Percentiles rank a stretch among this genome's conserved stretches.
These are phyloP conservation scores for Trisateles emortualis DNA, from an alignment of 2,888 invertebrate species.

Conservation along the genomic window DNA sequence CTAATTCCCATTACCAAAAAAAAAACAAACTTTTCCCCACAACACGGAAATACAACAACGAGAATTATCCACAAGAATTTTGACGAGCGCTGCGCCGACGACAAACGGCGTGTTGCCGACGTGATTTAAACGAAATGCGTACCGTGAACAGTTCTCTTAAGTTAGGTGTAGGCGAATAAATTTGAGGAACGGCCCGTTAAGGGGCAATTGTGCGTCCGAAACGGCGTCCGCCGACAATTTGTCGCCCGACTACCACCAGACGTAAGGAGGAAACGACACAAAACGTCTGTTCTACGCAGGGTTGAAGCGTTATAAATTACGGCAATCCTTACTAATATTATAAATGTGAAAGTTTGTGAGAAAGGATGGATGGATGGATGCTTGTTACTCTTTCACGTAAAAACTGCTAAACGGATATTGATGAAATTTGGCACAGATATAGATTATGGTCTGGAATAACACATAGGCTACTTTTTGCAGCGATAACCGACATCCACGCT, in stretches of 20 bases:
- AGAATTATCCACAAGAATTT: slow-evolving; percentile 43
- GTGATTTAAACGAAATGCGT: slow-evolving; percentile 48
- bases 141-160: slow-evolving; percentile 48
- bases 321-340: no score
- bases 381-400: no score
- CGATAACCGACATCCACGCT: no score
- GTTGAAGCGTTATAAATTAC: no score
- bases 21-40: slow-evolving; percentile 5
- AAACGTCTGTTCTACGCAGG: slow-evolving; percentile 34
- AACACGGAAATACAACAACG: slow-evolving; percentile 42
- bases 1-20: slow-evolving; percentile 9
- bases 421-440: no score
- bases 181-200: slow-evolving; percentile 56
- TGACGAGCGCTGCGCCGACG: slow-evolving; percentile 41
- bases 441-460: no score
- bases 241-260: slow-evolving; percentile 43
- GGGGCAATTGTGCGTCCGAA: slow-evolving; percentile 59
- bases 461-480: no score
- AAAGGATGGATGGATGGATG: no score
- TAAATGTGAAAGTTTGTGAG: no score
- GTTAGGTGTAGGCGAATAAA: slow-evolving; percentile 58
- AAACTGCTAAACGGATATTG: no score
- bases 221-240: slow-evolving; percentile 54
- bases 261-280: slow-evolving; percentile 45
- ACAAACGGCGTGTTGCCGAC: slow-evolving; percentile 42